These are phyloP conservation scores for Lagocephalus sceleratus DNA, from an alignment of 2,797 vertebrate genomes.

Conservation along the genomic window DNA sequence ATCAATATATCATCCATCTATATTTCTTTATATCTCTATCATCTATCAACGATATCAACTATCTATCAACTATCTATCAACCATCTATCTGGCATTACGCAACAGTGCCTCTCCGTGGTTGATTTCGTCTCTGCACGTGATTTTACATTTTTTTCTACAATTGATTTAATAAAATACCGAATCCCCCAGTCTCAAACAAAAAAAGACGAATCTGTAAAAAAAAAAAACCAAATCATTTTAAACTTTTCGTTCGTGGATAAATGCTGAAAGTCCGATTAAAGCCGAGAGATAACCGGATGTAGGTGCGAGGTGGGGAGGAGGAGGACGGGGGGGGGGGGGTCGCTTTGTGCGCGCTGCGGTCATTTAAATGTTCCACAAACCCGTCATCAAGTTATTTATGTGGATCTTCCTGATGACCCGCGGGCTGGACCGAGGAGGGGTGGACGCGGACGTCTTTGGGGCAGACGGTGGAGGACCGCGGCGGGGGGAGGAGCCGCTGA, in stretches of 20 bases:
- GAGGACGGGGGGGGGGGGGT: not conserved
- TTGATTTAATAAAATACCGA: no score
- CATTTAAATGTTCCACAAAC: not conserved
- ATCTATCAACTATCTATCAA: not conserved
- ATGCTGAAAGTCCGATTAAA: not conserved
- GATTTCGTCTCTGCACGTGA: conserved; percentile 8
- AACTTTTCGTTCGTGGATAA: not conserved
- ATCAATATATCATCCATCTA: not conserved
- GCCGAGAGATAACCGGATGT: conserved; percentile 1
- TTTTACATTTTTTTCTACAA: not conserved
- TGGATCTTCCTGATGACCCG: no score
- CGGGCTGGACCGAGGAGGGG: no score
- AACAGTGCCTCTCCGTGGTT: conserved; percentile 62
- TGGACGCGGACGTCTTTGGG: conserved; percentile 12
- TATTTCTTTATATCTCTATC: no score
- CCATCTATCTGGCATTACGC: conserved; percentile 14
- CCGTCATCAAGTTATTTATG: not conserved
- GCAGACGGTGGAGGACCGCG: conserved; percentile 15
- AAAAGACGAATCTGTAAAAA: not conserved
- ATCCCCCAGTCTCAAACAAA: not conserved
- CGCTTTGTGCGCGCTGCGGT: not conserved
- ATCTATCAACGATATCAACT: no score
- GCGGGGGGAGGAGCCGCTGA: conserved; percentile 49
- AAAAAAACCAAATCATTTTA: accelerated
- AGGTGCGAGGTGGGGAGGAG: not conserved